Percentiles rank a stretch among this genome's conserved stretches.
phyloP scores from a whole-genome alignment of 92 coral and sea anemone species.

The Palythoa caribaeorum region DNA sequence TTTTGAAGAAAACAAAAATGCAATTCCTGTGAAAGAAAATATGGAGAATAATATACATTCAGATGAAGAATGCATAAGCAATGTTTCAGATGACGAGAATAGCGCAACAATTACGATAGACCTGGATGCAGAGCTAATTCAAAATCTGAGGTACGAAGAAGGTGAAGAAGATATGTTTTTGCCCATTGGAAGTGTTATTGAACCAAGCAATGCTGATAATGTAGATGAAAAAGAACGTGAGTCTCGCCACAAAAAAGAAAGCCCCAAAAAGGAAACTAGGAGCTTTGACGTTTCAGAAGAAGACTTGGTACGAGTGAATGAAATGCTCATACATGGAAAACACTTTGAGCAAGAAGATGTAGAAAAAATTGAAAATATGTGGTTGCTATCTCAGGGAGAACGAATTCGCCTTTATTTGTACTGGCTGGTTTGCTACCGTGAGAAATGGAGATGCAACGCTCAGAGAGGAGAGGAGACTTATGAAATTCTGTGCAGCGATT shows the following conservation, averaged over 20 bases:
- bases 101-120: slow-evolving; percentile 50
- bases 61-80: background rate
- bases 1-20: background rate
- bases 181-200: slow-evolving; percentile 22
- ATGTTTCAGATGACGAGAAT: background rate
- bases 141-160: slow-evolving; percentile 48
- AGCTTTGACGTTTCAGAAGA: background rate
- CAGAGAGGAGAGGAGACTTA: slow-evolving; percentile 54
- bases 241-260: background rate
- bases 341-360: slow-evolving; percentile 63
- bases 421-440: slow-evolving; percentile 66
- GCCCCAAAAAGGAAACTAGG: background rate
- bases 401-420: slow-evolving; percentile 72
- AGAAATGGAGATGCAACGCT: slow-evolving; percentile 32
- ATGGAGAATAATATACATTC: background rate
- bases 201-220: background rate
- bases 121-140: slow-evolving; percentile 52
- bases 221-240: background rate
- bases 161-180: slow-evolving; percentile 59
- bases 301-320: slow-evolving; percentile 9
- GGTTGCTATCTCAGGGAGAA: slow-evolving; percentile 60
- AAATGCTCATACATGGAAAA: slow-evolving; percentile 30
- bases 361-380: slow-evolving; percentile 48
- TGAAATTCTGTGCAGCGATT: slow-evolving; percentile 46
- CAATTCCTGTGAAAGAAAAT: background rate